These are phyloP conservation scores for Strix aluco DNA, from an alignment of 2,113 vertebrate species.

Conservation along the genomic window DNA sequence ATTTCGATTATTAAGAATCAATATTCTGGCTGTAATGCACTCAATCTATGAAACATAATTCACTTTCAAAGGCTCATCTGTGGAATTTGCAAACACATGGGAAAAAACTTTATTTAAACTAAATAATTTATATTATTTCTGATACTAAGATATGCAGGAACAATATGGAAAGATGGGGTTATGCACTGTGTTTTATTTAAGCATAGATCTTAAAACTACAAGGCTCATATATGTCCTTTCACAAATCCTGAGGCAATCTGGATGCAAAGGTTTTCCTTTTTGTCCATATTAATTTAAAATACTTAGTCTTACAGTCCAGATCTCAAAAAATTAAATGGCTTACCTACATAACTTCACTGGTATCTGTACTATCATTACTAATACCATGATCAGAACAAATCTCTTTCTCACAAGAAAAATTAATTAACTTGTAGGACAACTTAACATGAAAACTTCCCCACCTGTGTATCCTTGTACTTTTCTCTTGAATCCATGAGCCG, in stretches of 20 bases:
- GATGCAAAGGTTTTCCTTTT: background rate
- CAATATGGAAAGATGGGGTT: background rate
- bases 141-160: background rate
- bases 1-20: background rate
- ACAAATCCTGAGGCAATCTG: background rate
- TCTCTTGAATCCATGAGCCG: slow-evolving; percentile 92
- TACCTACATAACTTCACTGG: background rate
- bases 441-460: slow-evolving; percentile 54
- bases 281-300: background rate
- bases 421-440: background rate
- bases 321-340: background rate
- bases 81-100: background rate
- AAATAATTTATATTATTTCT: background rate
- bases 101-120: background rate
- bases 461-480: slow-evolving; percentile 93
- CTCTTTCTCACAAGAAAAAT: background rate
- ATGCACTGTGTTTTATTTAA: background rate
- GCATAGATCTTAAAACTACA: background rate
- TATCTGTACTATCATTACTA: background rate
- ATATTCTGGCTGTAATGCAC: background rate
- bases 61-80: background rate
- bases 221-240: background rate
- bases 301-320: background rate
- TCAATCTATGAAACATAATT: background rate
- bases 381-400: background rate